Evolutionary conservation across 1,140 invertebrate species (phyloP).

Genomic region (Zaprionus vittiger): DNA sequence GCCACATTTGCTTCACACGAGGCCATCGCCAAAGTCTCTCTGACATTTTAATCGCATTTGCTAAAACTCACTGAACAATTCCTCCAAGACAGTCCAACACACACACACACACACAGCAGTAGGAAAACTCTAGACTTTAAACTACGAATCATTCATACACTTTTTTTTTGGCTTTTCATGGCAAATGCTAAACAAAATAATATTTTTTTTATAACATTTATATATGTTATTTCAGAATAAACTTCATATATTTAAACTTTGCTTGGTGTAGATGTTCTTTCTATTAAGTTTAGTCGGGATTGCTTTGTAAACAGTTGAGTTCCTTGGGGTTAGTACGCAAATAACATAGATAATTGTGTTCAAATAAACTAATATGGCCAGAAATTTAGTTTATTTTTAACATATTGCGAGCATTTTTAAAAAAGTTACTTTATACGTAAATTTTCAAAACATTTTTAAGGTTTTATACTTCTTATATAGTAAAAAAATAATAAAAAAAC

Average conservation of each 20-base stretch:
- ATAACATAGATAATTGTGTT: not conserved
- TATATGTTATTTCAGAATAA: not conserved
- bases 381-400: no score
- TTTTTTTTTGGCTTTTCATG: not conserved
- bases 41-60: conserved; percentile 85
- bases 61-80: conserved; percentile 84
- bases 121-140: conserved; percentile 19
- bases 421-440: no score
- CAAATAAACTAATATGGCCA: not conserved
- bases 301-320: not conserved
- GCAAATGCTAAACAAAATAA: not conserved
- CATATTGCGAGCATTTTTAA: no score
- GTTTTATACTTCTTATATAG: no score
- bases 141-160: conserved; percentile 32
- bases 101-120: conserved; percentile 29
- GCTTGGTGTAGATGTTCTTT: no score
- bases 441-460: no score
- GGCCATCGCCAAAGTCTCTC: conserved; percentile 63
- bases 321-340: not conserved
- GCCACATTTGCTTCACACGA: conserved; percentile 82
- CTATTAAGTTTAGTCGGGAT: not conserved
- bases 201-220: not conserved
- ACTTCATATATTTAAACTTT: not conserved
- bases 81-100: conserved; percentile 42
- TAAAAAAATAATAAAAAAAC: no score